Evolutionary conservation across 1,140 invertebrate genomes (phyloP), one percentile per base, ranked within the genome.

Genomic region (Mylabris phalerata): DNA sequence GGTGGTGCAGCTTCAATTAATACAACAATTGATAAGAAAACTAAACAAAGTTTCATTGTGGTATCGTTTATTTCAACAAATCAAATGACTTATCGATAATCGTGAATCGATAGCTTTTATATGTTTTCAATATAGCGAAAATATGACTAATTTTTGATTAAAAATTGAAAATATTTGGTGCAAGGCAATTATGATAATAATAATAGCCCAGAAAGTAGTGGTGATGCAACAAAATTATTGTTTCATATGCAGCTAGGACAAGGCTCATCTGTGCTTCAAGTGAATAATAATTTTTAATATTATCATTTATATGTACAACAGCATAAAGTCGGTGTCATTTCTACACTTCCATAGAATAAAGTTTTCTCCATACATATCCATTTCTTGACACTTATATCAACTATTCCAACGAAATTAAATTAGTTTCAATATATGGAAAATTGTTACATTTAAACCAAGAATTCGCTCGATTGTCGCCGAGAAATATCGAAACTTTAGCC

Each of bases 241-340:
- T 54, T 54, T 54, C 42, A 11, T 32, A 54, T 45, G 46, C 42
- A 45, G 42, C 27, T 54, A 42, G 46, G 42, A 54, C 51, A 54
- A 54, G 51, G 41, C 42, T 52, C 40, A 27, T 27, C 9, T 50
- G 19, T 26, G 48, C 43, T 26, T 54, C 24, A 25, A 45, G 19
- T 5, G 50, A 54, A 54, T 54, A 54, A 54, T 46, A 54, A 54
- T 54, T 54, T 52, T 46, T 46, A 54, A 54, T 45, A 4, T n/a
- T 13, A 9, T 45, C 42, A 24, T 54, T 54, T 54, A 24, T 54
- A 54, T 54, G 51, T 45, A 32, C 26, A 45, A 5, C 2, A 32
- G 32, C 32, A 19, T 1, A 19, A 19, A 19, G 19, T 19, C 19
- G 19, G 19, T 19, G 19, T 19, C 19, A 19, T 19, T 19, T 19